phyloP scores from a whole-genome alignment of 2,888 invertebrate species.

The Gymnocheta viridis region DNA sequence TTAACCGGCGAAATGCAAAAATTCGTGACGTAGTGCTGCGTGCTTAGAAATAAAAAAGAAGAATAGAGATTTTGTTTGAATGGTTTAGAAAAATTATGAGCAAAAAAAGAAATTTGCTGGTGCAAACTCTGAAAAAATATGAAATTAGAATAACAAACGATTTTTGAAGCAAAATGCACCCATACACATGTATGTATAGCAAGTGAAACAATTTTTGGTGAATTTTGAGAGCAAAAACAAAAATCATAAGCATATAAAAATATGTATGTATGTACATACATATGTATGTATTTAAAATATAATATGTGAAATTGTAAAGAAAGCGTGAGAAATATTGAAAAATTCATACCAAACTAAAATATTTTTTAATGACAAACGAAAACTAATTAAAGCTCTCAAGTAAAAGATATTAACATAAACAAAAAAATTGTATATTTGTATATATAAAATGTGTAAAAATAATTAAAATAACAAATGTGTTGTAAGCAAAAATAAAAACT shows the following conservation, averaged over 20 bases:
- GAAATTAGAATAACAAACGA: background rate
- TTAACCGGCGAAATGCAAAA: conserved; percentile 66
- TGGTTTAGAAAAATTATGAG: conserved; percentile 21
- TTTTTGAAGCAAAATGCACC: background rate
- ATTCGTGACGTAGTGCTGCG: conserved; percentile 62
- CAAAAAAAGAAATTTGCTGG: background rate
- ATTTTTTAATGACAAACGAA: background rate
- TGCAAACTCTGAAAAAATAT: background rate
- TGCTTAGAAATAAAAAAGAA: conserved; percentile 41
- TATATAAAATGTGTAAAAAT: too few relatives aligned
- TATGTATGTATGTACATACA: background rate
- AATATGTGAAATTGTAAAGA: background rate
- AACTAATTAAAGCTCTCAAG: too few relatives aligned
- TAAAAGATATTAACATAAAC: too few relatives aligned
- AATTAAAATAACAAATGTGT: too few relatives aligned
- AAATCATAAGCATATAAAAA: background rate
- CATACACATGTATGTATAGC: background rate
- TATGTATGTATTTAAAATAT: too few relatives aligned
- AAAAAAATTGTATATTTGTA: too few relatives aligned
- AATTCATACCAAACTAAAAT: background rate
- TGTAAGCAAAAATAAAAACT: too few relatives aligned
- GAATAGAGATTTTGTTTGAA: conserved; percentile 34
- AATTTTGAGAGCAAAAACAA: background rate
- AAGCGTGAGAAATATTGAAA: background rate
- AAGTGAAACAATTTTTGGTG: background rate